phyloP scores from a whole-genome alignment of 2,797 vertebrate genomes.

The Gorsachius magnificus region DNA sequence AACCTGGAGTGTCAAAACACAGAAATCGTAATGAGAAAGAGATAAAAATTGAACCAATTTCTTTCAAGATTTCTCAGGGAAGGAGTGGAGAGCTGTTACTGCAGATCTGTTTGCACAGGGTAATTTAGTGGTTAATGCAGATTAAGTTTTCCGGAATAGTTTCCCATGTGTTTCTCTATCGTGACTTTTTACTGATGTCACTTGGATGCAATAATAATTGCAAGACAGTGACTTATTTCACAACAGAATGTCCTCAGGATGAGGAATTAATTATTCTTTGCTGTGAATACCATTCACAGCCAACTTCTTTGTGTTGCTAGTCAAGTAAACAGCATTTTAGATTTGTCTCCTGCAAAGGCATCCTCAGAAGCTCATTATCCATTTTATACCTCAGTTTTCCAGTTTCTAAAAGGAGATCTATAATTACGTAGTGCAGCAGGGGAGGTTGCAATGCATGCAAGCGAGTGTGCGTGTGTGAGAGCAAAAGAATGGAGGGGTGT shows the following conservation, averaged over 20 bases:
- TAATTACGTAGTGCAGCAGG: neutral
- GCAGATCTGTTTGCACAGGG: neutral
- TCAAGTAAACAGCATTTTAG: neutral
- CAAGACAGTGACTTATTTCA: neutral
- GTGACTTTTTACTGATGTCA: neutral
- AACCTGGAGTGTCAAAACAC: neutral
- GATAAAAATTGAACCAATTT: neutral
- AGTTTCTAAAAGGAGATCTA: neutral
- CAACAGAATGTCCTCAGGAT: neutral
- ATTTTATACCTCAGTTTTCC: neutral
- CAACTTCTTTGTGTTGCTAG: neutral
- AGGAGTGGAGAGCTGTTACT: neutral
- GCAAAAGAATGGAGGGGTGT: neutral
- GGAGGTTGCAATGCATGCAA: neutral
- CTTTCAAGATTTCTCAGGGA: neutral
- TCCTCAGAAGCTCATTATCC: neutral
- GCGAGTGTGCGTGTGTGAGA: too few relatives aligned
- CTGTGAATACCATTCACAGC: neutral
- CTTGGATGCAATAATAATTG: neutral
- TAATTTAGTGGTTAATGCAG: neutral
- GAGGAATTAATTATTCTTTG: constrained; percentile 6
- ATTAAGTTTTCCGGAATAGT: neutral
- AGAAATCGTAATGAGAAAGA: neutral
- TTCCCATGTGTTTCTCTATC: neutral
- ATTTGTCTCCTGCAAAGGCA: neutral